Evolutionary conservation across 2,797 vertebrate species (phyloP).

Genomic region (Diglossa cyanea): DNA sequence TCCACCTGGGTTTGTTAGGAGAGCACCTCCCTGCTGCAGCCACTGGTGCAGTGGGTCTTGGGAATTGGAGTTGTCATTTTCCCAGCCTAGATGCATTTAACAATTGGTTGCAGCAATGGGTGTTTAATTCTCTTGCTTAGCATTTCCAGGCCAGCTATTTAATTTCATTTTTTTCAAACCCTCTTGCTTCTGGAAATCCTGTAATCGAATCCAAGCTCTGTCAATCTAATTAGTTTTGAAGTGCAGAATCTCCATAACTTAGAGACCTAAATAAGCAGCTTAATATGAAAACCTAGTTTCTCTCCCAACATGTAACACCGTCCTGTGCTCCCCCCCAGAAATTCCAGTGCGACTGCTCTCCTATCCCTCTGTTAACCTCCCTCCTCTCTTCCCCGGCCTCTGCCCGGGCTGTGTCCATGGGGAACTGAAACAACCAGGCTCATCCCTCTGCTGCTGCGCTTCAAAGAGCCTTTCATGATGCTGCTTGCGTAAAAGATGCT

Average conservation of each 20-base stretch:
- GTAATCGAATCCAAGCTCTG: conserved; percentile 56
- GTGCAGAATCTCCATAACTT: conserved; percentile 43
- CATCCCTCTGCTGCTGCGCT: not conserved
- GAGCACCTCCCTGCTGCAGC: not conserved
- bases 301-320: not conserved
- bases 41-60: not conserved
- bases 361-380: not conserved
- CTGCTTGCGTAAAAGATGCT: conserved; percentile 24
- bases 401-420: accelerated
- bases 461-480: not conserved
- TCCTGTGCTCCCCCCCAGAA: not conserved
- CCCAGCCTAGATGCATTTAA: conserved; percentile 12
- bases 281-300: conserved; percentile 59
- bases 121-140: conserved; percentile 49
- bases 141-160: conserved; percentile 49
- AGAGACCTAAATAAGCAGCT: conserved; percentile 66
- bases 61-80: not conserved
- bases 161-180: conserved; percentile 7
- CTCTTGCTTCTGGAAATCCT: conserved; percentile 55
- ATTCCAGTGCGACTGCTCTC: not conserved
- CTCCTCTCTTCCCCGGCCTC: not conserved
- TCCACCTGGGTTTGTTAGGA: not conserved
- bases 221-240: conserved; percentile 72
- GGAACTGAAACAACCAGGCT: not conserved
- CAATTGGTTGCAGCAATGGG: conserved; percentile 15